Base-by-base conservation (phyloP, 1,140 invertebrate genomes). In the Lepidostoma basale region DNA sequence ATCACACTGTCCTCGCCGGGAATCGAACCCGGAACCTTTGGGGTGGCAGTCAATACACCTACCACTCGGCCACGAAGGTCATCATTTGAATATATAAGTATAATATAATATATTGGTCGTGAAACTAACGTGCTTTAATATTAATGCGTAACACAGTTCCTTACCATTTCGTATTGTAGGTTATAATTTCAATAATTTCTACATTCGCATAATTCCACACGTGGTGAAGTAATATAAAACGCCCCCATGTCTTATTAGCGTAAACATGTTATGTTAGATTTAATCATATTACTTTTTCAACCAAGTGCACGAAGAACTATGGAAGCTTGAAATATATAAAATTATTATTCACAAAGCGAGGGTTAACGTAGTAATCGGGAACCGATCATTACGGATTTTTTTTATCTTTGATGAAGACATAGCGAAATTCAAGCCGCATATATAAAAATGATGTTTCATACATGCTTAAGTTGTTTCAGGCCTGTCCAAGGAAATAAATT, bases 351-450 rank as follows among this genome's bases (percentile, higher is more conserved):
- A 25, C 4, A 3, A 23, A 22, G 0, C 25, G 45, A 22, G 22
- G 22, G 45, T 23, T 49, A 12, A 18, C 23, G 14, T 0, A 18
- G 9, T 23, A 49, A 23, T 18, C 45, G 25, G 25, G 45, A 49
- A 49, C 18, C 45, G 22, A 49, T 12, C 18, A 49, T 49, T 49
- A 49, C 6, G n/a, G n/a, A 8, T 49, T 20, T 47, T 49, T 49
- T 8, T 23, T 49, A 49, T 49, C 45, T 49, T 25, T 12, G 45
- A 49, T 49, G 45, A 49, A 49, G 45, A 49, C 45, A 23, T 49
- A 49, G 10, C 14, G 9, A 2, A 3, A n/a, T 36, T n/a, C 5
- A n/a, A 36, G 2, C 14, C 33, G 1, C 14, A 36, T 9, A 36
- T 36, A 36, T 12, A 36, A 1, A 36, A 36, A 36, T 12, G 1